Evolutionary conservation across 2,888 invertebrate genomes (phyloP).

Genomic region (Drosophila diplacantha): DNA sequence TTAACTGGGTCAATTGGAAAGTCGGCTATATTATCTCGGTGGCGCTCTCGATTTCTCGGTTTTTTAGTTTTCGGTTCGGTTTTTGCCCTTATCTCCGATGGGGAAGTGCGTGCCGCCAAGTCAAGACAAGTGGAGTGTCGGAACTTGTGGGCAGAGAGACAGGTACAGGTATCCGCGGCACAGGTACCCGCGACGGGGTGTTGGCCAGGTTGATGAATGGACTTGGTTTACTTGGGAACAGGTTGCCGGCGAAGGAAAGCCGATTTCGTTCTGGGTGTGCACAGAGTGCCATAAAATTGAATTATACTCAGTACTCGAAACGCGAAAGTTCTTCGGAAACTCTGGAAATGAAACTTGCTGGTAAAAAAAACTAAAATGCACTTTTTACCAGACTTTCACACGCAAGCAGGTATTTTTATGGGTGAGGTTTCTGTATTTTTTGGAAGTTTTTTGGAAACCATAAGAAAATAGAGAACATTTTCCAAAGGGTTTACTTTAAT

Average conservation of each 20-base stretch:
- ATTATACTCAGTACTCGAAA: constrained; percentile 12
- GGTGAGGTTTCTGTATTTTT: not conserved
- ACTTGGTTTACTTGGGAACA: constrained; percentile 34
- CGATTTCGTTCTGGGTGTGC: constrained; percentile 28
- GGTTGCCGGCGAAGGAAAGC: constrained; percentile 21
- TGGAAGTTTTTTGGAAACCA: not conserved
- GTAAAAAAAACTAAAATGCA: not conserved
- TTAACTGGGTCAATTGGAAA: constrained; percentile 62
- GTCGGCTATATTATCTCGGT: constrained; percentile 50
- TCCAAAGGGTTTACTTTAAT: not conserved
- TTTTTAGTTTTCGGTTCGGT: constrained; percentile 19
- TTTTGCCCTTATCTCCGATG: constrained; percentile 36
- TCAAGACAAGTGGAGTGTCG: constrained; percentile 34
- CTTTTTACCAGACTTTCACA: constrained; percentile 10
- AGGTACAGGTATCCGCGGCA: constrained; percentile 15
- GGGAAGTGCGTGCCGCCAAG: constrained; percentile 31
- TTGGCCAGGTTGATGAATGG: constrained; percentile 31
- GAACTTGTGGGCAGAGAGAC: constrained; percentile 36
- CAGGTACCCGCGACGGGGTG: constrained; percentile 7
- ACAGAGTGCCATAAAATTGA: constrained; percentile 22
- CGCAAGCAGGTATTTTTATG: not conserved
- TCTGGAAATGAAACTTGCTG: not conserved
- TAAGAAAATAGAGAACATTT: not conserved
- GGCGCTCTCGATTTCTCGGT: constrained; percentile 12
- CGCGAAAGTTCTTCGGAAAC: constrained; percentile 23